Base-by-base conservation (phyloP, 2,888 invertebrate species). In the Lycaena phlaeas region DNA sequence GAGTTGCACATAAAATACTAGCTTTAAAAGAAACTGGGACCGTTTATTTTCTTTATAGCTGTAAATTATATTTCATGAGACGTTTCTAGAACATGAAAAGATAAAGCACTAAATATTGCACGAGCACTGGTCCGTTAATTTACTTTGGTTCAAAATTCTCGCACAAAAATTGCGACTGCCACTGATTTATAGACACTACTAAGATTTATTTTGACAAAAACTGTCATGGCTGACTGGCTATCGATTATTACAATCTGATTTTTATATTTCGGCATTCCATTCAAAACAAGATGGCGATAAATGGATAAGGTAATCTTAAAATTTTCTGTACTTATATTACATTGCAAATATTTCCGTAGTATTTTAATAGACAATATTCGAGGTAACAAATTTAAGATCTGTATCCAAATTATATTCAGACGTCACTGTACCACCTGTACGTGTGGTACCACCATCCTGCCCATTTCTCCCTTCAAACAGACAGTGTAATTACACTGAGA, bases 151-250 rank as follows among this genome's bases (percentile, higher is more conserved):
- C 14, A 30, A 27, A 31, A 18, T 38, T 34, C 7, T 27, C 31
- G 31, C 11, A 22, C 22, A n/a, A 48, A 50, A 50, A 45, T 42
- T 48, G 48, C 18, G 41, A 44, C 40, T 45, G 45, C 37, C 43
- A 40, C 42, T 50, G 52, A 53, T 52, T 52, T 48, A 50, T 50
- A 38, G 40, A 42, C 25, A 46, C 39, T 31, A 10, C 17, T 11
- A n/a, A 3, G 31, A 15, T 15, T 31, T 31, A 10, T 11, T 15
- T 31, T 31, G 18, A 31, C 17, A 15, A 10, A 7, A 10, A 10
- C 31, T 6, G 31, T 10, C 18, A 31, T 9, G 5, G 18, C n/a
- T 30, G 14, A 10, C 11, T 6, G 27, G 6, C 5, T 31, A 31
- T 31, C 31, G 18, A 18, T 11, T 31, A 31, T 10, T 17, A 10